Evolutionary conservation across 2,888 invertebrate species (phyloP).

Genomic region (Calliopum simillimum): DNA sequence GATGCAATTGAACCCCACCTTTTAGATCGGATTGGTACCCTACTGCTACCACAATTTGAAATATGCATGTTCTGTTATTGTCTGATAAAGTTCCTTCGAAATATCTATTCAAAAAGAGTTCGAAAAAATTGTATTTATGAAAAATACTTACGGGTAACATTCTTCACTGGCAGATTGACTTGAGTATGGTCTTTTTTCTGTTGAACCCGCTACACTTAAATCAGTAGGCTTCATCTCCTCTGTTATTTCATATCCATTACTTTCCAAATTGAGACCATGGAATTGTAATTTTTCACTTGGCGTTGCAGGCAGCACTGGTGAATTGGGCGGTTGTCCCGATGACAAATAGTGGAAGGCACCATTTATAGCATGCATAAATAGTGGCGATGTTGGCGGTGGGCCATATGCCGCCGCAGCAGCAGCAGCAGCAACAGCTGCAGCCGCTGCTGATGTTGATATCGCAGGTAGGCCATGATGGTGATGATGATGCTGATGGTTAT

Average conservation of each 20-base stretch:
- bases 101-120: neutral
- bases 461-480: conserved; percentile 60
- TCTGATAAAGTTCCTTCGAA: too few relatives aligned
- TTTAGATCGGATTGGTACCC: too few relatives aligned
- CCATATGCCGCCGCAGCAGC: conserved; percentile 63
- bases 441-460: conserved; percentile 52
- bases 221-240: conserved; percentile 79
- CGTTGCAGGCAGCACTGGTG: conserved; percentile 58
- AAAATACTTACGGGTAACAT: conserved; percentile 65
- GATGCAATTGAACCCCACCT: too few relatives aligned
- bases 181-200: conserved; percentile 54
- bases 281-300: conserved; percentile 65
- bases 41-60: too few relatives aligned
- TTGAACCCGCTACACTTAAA: conserved; percentile 69
- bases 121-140: neutral
- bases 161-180: conserved; percentile 55
- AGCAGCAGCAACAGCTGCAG: conserved; percentile 62
- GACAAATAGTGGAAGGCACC: conserved; percentile 66
- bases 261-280: conserved; percentile 61
- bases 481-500: conserved; percentile 51
- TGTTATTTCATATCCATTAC: conserved; percentile 59
- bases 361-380: conserved; percentile 66
- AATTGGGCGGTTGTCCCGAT: conserved; percentile 63
- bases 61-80: too few relatives aligned
- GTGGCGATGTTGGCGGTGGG: conserved; percentile 65